These are phyloP conservation scores for Piscicola geometra DNA, from an alignment of 2,888 invertebrate genomes.

Conservation along the genomic window DNA sequence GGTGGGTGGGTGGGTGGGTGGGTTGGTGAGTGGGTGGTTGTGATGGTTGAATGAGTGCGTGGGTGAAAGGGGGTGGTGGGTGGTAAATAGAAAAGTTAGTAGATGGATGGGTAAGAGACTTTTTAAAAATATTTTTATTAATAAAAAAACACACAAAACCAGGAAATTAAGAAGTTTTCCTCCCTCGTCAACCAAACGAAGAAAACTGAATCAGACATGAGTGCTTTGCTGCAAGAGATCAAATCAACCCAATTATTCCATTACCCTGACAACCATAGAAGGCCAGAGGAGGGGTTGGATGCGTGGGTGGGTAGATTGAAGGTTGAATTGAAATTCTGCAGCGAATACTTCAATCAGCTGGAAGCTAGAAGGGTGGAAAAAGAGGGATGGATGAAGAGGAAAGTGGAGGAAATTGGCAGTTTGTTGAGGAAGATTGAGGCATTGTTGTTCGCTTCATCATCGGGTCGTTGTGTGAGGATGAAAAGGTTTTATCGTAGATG, in stretches of 20 bases:
- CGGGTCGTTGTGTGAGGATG: slow-evolving; percentile 71
- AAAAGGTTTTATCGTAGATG: slow-evolving; percentile 72
- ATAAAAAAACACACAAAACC: background rate
- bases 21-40: background rate
- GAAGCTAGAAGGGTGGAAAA: slow-evolving; percentile 68
- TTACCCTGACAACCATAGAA: background rate
- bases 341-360: slow-evolving; percentile 71
- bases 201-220: background rate
- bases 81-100: too few relatives aligned
- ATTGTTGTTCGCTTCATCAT: slow-evolving; percentile 72
- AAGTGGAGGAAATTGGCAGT: slow-evolving; percentile 76
- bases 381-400: slow-evolving; percentile 65
- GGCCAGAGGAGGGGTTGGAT: background rate
- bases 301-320: background rate
- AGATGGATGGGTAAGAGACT: too few relatives aligned
- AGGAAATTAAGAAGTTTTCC: background rate
- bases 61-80: too few relatives aligned
- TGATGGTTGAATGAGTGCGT: too few relatives aligned
- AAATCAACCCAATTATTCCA: background rate
- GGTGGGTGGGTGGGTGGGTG: too few relatives aligned
- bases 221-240: background rate
- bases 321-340: background rate
- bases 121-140: too few relatives aligned
- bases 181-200: background rate
- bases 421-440: slow-evolving; percentile 80